Base-by-base conservation (phyloP, 2,113 vertebrate species). In the Nyctibius bracteatus region DNA sequence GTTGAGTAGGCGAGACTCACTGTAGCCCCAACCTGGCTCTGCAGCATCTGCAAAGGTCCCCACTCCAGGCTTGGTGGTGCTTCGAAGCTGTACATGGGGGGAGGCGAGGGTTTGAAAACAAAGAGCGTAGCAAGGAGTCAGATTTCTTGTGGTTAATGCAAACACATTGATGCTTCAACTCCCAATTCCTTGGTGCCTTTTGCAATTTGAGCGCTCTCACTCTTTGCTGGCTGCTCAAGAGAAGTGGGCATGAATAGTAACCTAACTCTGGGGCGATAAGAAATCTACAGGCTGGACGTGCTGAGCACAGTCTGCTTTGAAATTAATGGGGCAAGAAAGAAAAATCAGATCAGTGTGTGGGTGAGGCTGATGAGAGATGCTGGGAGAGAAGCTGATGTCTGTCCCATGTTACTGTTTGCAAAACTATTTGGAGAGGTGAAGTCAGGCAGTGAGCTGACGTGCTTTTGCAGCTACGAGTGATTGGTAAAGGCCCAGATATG, bases 241-340 rank as follows among this genome's bases (percentile, higher is more conserved):
- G 22, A 8, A 59, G 70, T 12, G 30, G 82, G 33, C 14, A 14
- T 12, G 33, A 54, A 18, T 5, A 31, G 89, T 46, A 70, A 81
- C 57, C 27, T 30, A 30, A 19, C n/a, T 25, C 27, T 2, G 0
- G 0, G 3, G 47, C 0, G 9, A 79, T 33, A 70, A 27, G 73
- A 33, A 28, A 47, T 10, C 23, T 35, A 14, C 72, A 28, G 82
- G 7, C 25, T 8, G 51, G 37, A 13, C 0, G 22, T 4, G 12
- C 58, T 55, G 59, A 72, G 71, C 65, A 16, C 2, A 1, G 22
- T 8, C 35, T 33, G 1, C 59, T 46, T 51, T 5, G 33, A 17
- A 62, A n/a, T 63, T 8, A 51, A 28, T 23, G 43, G 13, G 14
- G 41, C 31, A 49, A 55, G 78, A 65, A 70, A 23, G 33, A 16